Evolutionary conservation across 2,888 invertebrate species (phyloP), one percentile per base, ranked within the genome.

Genomic region (Podotricha telesiphe): DNA sequence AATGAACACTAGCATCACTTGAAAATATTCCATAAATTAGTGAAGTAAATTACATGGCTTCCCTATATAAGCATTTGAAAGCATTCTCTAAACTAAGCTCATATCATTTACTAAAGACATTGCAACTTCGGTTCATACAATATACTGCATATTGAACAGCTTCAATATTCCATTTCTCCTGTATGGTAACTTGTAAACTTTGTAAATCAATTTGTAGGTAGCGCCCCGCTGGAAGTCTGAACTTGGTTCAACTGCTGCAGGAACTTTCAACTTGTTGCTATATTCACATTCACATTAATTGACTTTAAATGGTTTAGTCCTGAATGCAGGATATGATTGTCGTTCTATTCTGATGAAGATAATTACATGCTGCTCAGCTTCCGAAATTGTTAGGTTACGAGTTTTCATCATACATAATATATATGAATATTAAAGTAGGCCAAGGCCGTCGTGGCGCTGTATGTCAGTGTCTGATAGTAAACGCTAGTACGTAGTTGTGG

Each of bases 121-220:
- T 53, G 28, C n/a, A 28, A 22, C n/a, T 53, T 53, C 34, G 0
- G 51, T 10, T 28, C 28, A 28, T 53, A n/a, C 28, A 28, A 53
- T 53, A 34, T 17, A 11, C 5, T 59, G 58, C 42, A 45, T 22
- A n/a, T 45, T 2, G 20, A 28, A 6, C 28, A 59, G 58, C 22
- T 59, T 37, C 11, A 34, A 62, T 48, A 62, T 48, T 34, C 62
- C 48, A 13, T 10, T 22, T 6, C 28, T 28, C 45, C 17, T 28
- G 48, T 62, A 48, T 48, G 62, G 2, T 37, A 22, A 34, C 34
- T 34, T 48, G 47, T 34, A 34, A 62, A 62, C 34, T 62, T 62
- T 34, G 13, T 47, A 48, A 62, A 48, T 48, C 48, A 48, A 62
- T 62, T 62, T 62, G 62, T 34, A 28, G 28, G 62, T 34, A 28